phyloP scores from a whole-genome alignment of 1,140 invertebrate species.

The Drosophila takahashii region DNA sequence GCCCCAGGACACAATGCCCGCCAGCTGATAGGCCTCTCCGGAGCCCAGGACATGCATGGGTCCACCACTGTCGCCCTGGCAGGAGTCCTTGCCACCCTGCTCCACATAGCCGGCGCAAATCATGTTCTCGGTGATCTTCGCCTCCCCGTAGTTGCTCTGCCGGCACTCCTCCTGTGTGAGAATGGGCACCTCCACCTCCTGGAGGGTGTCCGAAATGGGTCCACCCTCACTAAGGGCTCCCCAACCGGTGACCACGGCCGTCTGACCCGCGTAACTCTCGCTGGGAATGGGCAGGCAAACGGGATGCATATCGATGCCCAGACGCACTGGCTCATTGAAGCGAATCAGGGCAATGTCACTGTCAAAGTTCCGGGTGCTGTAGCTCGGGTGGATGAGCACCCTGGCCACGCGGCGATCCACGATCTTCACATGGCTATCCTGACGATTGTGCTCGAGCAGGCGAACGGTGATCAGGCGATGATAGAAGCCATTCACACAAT shows the following conservation, averaged over 20 bases:
- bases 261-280: constrained; percentile 86
- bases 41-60: constrained; percentile 87
- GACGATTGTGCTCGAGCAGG: constrained; percentile 91
- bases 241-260: constrained; percentile 89
- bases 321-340: constrained; percentile 86
- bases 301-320: constrained; percentile 88
- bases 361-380: constrained; percentile 87
- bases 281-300: constrained; percentile 89
- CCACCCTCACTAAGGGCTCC: constrained; percentile 87
- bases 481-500: constrained; percentile 90
- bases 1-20: constrained; percentile 91
- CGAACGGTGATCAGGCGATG: constrained; percentile 89
- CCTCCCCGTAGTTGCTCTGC: constrained; percentile 87
- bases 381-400: constrained; percentile 61
- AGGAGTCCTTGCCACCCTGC: constrained; percentile 90
- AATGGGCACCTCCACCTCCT: constrained; percentile 90
- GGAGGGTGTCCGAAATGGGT: constrained; percentile 86
- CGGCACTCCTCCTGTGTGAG: constrained; percentile 90
- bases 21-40: constrained; percentile 61
- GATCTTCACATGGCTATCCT: constrained; percentile 76
- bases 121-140: constrained; percentile 93
- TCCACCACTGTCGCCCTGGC: constrained; percentile 90
- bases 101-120: constrained; percentile 92
- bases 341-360: constrained; percentile 93
- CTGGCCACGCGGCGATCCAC: constrained; percentile 84